Base-by-base conservation (phyloP, 1,140 invertebrate species). In the Lordiphosa mommai region DNA sequence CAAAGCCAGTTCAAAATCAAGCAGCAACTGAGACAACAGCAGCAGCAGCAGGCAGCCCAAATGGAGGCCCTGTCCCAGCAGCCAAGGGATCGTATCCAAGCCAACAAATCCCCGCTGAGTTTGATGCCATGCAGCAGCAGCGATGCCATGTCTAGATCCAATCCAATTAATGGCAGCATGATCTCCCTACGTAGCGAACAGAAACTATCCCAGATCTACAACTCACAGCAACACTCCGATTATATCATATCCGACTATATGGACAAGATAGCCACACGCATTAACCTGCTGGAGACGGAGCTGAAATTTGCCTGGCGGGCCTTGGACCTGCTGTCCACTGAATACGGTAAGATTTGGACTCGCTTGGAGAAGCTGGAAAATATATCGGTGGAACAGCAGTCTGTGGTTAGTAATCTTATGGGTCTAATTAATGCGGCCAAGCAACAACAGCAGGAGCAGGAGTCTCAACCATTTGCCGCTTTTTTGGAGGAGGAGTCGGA, bases 281-380 rank as follows among this genome's bases (percentile, higher is more conserved):
- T 98, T 38, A 95, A 94, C 72, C 93, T 96, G 37, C 91, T 98
- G 8, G 96, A 97, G 89, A 95, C 95, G 0, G 96, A 98, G 88
- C 90, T 98, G 12, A 94, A 96, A 65, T 97, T 96, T 82, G 96
- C 96, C 0, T 98, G 96, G 96, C 91, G 96, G 59, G 95, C 96
- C 1, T 89, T 98, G 47, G 96, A 97, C 86, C 91, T 97, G 30
- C 91, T 98, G 4, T 97, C 95, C 12, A 95, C 96, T 71, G 96
- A 98, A 87, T 98, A 97, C 76, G 94, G 96, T 9, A 95, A 96
- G 85, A 98, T 98, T 93, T 97, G 96, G 96, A 94, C 96, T 85
- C 91, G 96, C 47, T 90, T 98, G 38, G 96, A 98, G 79, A 96
- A 96, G 88, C 89, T 97, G n/a, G 96, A 98, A 88, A 92, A 94